Conservation (phyloP, 2,113 vertebrate species). For the Boleophthalmus pectinirostris region DNA sequence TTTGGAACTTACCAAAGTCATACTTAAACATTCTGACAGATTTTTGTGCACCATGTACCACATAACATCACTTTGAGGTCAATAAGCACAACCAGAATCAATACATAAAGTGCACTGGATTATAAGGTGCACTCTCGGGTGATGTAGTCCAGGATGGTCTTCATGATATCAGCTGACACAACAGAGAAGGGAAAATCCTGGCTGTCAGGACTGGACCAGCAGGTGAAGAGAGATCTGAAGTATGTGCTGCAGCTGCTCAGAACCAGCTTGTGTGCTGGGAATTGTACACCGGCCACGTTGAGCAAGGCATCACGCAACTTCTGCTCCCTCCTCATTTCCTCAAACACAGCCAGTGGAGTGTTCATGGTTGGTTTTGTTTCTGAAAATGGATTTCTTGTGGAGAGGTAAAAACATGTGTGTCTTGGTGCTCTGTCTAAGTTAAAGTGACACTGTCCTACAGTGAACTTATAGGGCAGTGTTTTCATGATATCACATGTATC, state of each 20-base stretch:
- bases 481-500: too few species aligned
- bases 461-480: too few species aligned
- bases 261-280: slow-evolving; percentile 30
- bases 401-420: background rate
- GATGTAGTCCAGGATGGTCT: background rate
- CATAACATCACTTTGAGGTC: too few species aligned
- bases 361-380: background rate
- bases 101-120: too few species aligned
- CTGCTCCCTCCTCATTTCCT: background rate
- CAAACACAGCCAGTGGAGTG: background rate
- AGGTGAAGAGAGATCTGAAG: slow-evolving; percentile 13
- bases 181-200: background rate
- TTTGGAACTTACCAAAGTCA: too few species aligned
- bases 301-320: slow-evolving; percentile 24
- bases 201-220: background rate
- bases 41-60: too few species aligned
- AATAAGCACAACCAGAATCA: too few species aligned
- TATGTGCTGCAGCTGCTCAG: slow-evolving; percentile 25
- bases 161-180: background rate
- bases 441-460: too few species aligned
- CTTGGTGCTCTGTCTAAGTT: background rate
- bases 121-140: too few species aligned
- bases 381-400: background rate
- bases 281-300: background rate
- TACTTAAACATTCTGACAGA: too few species aligned